phyloP scores from a whole-genome alignment of 2,888 invertebrate species.

The Aphodius sticticus region DNA sequence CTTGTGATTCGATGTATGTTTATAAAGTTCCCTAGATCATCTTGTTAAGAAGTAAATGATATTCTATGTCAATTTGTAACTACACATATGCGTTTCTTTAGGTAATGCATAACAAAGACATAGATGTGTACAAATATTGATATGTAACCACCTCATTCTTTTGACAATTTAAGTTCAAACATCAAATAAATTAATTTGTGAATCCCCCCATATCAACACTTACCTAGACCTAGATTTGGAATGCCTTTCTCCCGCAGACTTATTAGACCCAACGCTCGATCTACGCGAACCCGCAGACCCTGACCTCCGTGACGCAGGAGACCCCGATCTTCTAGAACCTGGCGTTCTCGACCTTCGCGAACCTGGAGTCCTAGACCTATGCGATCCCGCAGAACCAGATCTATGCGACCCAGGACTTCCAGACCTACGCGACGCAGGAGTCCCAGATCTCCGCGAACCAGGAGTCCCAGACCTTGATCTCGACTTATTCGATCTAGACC shows the following conservation, averaged over 20 bases:
- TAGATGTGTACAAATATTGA: too few relatives aligned
- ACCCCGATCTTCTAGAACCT: constrained; percentile 42
- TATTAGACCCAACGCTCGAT: constrained; percentile 43
- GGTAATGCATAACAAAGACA: too few relatives aligned
- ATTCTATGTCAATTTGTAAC: too few relatives aligned
- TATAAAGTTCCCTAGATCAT: too few relatives aligned
- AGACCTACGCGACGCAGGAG: constrained; percentile 48
- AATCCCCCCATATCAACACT: not conserved
- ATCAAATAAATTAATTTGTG: not conserved
- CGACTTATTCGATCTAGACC: constrained; percentile 37
- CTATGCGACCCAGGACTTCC: constrained; percentile 33
- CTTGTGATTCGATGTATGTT: too few relatives aligned
- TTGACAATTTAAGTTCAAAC: not conserved
- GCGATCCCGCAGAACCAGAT: constrained; percentile 37
- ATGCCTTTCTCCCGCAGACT: constrained; percentile 45
- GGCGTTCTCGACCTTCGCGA: constrained; percentile 12
- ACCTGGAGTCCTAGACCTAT: constrained; percentile 41
- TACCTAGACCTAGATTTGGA: constrained; percentile 37
- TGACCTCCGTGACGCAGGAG: constrained; percentile 41
- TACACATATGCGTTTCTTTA: too few relatives aligned
- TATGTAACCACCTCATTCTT: too few relatives aligned
- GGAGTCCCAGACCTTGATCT: constrained; percentile 53
- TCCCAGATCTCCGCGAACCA: constrained; percentile 60
- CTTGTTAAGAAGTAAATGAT: too few relatives aligned
- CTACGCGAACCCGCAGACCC: constrained; percentile 44